phyloP scores from a whole-genome alignment of 2,113 vertebrate species.

The cattle (Bos taurus) region ARS-UCD2.0 NC_037328.1:35678501-35679000 shows the following conservation, averaged over 20 bases:
- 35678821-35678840: background rate
- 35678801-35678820: background rate
- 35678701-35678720: background rate
- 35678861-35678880: background rate
- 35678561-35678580: background rate
- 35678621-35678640: background rate
- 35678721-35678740: background rate
- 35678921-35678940: background rate
- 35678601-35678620: background rate
- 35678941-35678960: background rate
- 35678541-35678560: background rate
- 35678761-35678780: background rate
- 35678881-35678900: background rate
- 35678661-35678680: background rate
- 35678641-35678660: background rate
- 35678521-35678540: background rate
- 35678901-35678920: background rate
- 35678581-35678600: background rate
- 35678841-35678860: background rate
- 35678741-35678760: background rate
- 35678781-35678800: background rate
- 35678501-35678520: accelerated
- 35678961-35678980: background rate
- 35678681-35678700: background rate
- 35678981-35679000: background rate